phyloP scores from a whole-genome alignment of 2,797 vertebrate genomes.

The Hypotaenidia philippensis region DNA sequence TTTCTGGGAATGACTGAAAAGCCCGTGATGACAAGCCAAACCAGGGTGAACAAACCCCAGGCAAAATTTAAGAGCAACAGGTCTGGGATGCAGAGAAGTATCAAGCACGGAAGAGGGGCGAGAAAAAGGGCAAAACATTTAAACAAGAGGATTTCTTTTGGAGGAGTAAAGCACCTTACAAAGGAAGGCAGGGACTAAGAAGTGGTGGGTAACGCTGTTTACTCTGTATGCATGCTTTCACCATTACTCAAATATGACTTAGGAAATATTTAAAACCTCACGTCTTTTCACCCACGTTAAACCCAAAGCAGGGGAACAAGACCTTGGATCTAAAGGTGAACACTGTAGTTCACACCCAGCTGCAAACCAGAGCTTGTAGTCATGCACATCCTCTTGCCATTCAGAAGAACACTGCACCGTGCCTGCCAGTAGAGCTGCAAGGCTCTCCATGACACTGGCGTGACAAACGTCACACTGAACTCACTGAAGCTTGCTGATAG shows the following conservation, averaged over 20 bases:
- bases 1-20: not conserved
- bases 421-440: not conserved
- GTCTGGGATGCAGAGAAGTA: not conserved
- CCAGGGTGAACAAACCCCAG: not conserved
- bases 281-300: not conserved
- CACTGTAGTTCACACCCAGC: not conserved
- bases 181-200: not conserved
- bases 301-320: not conserved
- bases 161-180: not conserved
- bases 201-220: rapidly evolving
- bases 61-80: not conserved
- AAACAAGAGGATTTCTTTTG: not conserved
- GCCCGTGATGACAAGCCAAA: not conserved
- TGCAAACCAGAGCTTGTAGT: not conserved
- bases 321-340: not conserved
- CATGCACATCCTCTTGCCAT: not conserved
- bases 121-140: not conserved
- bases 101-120: not conserved
- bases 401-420: rapidly evolving
- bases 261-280: not conserved
- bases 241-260: not conserved
- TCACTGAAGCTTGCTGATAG: not conserved
- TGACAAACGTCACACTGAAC: rapidly evolving
- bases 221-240: not conserved
- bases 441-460: rapidly evolving